Percentiles rank a stretch among this genome's conserved stretches.
Evolutionary conservation across 1,140 invertebrate species (phyloP).

Genomic region (Bursaphelenchus mucronatus): DNA sequence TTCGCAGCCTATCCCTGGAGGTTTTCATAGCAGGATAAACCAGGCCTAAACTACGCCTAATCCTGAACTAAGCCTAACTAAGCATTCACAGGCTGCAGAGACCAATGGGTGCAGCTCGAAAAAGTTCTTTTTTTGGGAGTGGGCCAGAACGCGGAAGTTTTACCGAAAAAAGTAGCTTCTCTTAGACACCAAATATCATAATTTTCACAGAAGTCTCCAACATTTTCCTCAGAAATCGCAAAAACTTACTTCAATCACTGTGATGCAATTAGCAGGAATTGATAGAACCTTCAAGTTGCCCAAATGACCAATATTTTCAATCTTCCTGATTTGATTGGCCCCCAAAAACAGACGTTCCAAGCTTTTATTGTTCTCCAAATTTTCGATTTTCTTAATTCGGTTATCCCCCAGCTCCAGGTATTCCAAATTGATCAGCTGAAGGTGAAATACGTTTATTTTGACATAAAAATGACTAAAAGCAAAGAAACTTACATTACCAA

Average conservation of each 20-base stretch:
- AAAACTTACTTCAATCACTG: conserved; percentile 33
- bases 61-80: too few species aligned
- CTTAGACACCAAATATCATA: conserved; percentile 64
- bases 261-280: conserved; percentile 68
- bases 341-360: conserved; percentile 78
- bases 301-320: conserved; percentile 78
- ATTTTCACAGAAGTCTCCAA: conserved; percentile 77
- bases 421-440: conserved; percentile 70
- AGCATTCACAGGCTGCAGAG: too few species aligned
- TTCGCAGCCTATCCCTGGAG: too few species aligned
- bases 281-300: conserved; percentile 76
- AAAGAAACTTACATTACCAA: conserved; percentile 65
- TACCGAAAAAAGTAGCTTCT: too few species aligned
- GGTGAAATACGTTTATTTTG: not conserved
- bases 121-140: too few species aligned
- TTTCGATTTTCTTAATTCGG: conserved; percentile 68
- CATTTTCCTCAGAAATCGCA: too few species aligned
- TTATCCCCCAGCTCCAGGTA: conserved; percentile 91
- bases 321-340: conserved; percentile 89
- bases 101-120: too few species aligned
- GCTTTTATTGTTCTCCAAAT: conserved; percentile 45
- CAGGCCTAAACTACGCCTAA: too few species aligned
- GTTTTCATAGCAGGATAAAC: too few species aligned
- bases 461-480: not conserved
- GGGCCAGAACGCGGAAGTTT: too few species aligned